Conservation (phyloP, 2,113 vertebrate species). For the Lucifuga dentata region DNA sequence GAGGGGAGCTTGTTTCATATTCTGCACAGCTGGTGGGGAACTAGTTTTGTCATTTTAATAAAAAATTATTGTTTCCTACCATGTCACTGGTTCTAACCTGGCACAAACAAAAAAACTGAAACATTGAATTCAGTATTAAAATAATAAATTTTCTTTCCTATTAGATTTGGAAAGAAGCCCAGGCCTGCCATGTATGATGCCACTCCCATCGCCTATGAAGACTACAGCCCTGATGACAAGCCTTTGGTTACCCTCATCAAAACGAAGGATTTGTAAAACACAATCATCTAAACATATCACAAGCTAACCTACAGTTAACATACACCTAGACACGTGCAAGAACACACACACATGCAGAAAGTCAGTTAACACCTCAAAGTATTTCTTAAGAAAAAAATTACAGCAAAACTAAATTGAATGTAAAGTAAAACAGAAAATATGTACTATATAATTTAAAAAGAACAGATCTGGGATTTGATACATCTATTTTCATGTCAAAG, state of each 20-base stretch:
- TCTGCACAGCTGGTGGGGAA: too few species aligned
- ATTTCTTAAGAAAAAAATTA: conserved; percentile 66
- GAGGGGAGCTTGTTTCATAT: too few species aligned
- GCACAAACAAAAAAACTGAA: too few species aligned
- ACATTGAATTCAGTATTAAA: too few species aligned
- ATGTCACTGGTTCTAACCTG: too few species aligned
- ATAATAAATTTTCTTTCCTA: conserved; percentile 42
- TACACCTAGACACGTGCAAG: neutral
- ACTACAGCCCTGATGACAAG: conserved; percentile 98
- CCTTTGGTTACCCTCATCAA: conserved; percentile 98
- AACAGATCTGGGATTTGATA: conserved; percentile 71
- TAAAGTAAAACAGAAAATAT: conserved; percentile 41
- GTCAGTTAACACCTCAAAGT: conserved; percentile 49
- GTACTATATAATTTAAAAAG: conserved; percentile 60
- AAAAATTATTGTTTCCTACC: too few species aligned
- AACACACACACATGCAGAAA: conserved; percentile 35
- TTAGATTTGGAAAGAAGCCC: conserved; percentile 98
- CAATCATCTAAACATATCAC: conserved; percentile 23
- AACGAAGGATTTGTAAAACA: conserved; percentile 98
- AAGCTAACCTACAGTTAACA: conserved; percentile 1
- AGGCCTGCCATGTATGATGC: conserved; percentile 97
- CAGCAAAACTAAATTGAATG: conserved; percentile 67
- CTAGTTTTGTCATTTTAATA: too few species aligned
- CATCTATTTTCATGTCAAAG: conserved; percentile 77
- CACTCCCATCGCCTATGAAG: conserved; percentile 95